Base-by-base conservation (phyloP, 2,888 invertebrate species). In the Calameuta idolon region DNA sequence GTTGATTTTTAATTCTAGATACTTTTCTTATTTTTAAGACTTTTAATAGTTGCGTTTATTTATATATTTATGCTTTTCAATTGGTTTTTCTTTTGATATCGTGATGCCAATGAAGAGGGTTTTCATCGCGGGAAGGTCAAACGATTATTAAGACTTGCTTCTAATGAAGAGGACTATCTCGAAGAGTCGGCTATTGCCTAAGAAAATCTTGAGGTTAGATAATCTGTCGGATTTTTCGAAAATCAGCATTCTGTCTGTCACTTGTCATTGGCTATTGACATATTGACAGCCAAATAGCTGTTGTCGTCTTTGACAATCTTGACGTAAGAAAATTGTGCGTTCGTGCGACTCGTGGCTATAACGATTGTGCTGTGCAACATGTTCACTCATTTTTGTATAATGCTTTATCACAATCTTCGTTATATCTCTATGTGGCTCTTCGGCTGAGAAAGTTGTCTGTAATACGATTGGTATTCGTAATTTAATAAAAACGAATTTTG, bases 401-500 rank as follows among this genome's bases (percentile, higher is more conserved):
- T 69, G 31, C 76, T 76, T 78, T 37, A 77, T 73, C 30, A 31
- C 23, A 35, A 23, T 40, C 34, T 37, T 34, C 69, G 69, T 74
- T 77, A 69, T 69, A 33, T 69, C 23, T 23, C 30, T 2, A 69
- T 74, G 55, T 12, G 71, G 31, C 33, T 71, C 12, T 31, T 71
- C 71, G 71, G 71, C 31, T 71, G 31, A 71, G 31, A 34, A 34
- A 33, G 37, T 23, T n/a, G 37, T 74, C 31, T 71, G 31, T 71
- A 33, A 4, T 12, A 71, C 35, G 34, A 40, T 77, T 74, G 34
- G 69, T 40, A 34, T 77, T 77, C 75, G 75, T 68, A 84, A 83
- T 84, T 85, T 86, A 85, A 85, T 83, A 82, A 79, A 81, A 81
- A 85, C 4, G 23, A 55, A 55, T 4, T 23, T 33, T 23, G 33